A percentile compares a stretch with the other conserved stretches of the same genome.
These are phyloP conservation scores for Theodoxus fluviatilis DNA, from an alignment of 2,888 invertebrate genomes.

Conservation along the genomic window DNA sequence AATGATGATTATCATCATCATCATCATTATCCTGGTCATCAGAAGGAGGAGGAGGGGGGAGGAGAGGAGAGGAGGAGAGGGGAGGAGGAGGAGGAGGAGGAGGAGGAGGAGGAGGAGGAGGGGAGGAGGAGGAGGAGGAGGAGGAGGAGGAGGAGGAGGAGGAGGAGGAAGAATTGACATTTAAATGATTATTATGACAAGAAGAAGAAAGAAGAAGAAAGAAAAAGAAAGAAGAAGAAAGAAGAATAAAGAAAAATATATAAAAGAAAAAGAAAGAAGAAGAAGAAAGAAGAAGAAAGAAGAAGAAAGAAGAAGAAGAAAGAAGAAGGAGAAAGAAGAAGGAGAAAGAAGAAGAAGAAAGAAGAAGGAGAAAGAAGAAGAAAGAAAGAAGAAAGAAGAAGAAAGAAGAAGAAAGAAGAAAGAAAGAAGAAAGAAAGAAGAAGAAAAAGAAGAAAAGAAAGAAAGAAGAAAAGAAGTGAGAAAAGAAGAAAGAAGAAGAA, in stretches of 20 bases:
- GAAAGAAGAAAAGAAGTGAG: conserved; percentile 29
- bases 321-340: not conserved
- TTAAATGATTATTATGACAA: not conserved
- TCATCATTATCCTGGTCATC: too few relatives aligned
- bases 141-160: not conserved
- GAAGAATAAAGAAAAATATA: not conserved
- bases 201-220: not conserved
- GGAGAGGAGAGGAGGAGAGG: not conserved
- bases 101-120: not conserved
- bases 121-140: not conserved
- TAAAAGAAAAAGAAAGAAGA: not conserved
- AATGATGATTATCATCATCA: too few relatives aligned
- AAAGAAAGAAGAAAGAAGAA: not conserved
- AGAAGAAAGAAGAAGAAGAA: not conserved
- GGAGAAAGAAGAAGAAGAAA: not conserved
- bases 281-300: not conserved
- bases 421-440: too few relatives aligned
- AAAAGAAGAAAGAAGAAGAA: not conserved
- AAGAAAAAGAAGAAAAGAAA: not conserved
- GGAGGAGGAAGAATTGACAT: not conserved
- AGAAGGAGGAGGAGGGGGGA: conserved; percentile 2
- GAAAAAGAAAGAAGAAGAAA: not conserved
- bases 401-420: not conserved
- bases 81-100: not conserved
- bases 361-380: conserved; percentile 2